Base-by-base conservation (phyloP, 2,888 invertebrate genomes). In the Ariolimax columbianus region DNA sequence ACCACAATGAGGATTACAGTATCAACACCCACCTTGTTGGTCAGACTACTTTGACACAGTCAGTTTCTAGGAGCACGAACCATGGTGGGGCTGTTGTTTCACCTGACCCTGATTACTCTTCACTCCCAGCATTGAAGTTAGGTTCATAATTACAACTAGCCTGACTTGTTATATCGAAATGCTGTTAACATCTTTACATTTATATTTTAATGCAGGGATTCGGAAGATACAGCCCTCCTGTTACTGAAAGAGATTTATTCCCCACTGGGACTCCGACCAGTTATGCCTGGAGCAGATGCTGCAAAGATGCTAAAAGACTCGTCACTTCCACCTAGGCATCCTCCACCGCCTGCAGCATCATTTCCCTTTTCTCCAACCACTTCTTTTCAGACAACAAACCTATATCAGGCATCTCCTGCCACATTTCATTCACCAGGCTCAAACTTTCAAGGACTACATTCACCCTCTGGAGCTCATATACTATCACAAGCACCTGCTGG, bases 161-260 rank as follows among this genome's bases (percentile, higher is more conserved):
- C n/a, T n/a, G n/a, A n/a, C n/a, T 55, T 55, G 55, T 55, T 55
- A 14, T 55, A 55, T 55, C n/a, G 26, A 63, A 4, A n/a, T 19
- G 55, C 23, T 19, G 14, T 55, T 63, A 63, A 63, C n/a, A 23
- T 63, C 1, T 63, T 7, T 36, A 38, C 26, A 3, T 81, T 38
- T 82, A 6, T 23, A 40, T 72, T 23, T 73, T 38, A 23, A 36
- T 66, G 47, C 77, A 98, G 98, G 98, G 98, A 98, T 91, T 98
- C 98, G 0, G 98, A 98, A 93, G 99, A 99, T 94, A 98, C 98
- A 0, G 97, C 98, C 95, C 95, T 99, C 75, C 95, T 99, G 94
- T 97, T 99, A 82, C 95, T 99, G 90, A 97, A 97, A 89, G 98
- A 99, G 95, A 97, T 98, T 63, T 99, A 99, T 94, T 95, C 96